Evolutionary conservation across 2,797 vertebrate genomes (phyloP).

Genomic region (Poecilia gillii): DNA sequence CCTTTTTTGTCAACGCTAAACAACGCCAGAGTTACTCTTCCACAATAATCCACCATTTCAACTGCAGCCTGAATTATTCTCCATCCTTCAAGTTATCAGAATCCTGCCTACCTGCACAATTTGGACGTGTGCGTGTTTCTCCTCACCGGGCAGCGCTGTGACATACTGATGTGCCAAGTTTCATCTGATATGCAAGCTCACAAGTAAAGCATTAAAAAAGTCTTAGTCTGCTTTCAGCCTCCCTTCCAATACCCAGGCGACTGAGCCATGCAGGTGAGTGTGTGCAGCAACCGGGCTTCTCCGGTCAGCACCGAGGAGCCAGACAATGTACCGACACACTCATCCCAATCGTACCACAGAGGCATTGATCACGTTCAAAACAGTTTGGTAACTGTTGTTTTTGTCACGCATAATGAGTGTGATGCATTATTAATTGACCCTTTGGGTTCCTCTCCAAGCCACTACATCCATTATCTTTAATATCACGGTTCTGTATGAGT

Average conservation of each 20-base stretch:
- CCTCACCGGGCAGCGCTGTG: neutral
- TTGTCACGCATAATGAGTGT: neutral
- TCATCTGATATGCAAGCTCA: neutral
- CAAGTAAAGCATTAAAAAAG: neutral
- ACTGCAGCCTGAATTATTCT: neutral
- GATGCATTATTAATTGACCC: neutral
- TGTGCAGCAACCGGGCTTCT: neutral
- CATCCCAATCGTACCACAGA: neutral
- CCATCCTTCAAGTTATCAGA: neutral
- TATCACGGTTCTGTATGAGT: neutral
- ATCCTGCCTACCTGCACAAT: neutral
- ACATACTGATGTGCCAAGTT: neutral
- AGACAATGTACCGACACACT: neutral
- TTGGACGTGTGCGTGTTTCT: neutral
- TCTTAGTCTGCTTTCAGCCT: neutral
- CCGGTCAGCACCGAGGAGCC: neutral
- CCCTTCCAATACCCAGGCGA: neutral
- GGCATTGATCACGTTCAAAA: neutral
- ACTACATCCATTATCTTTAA: neutral
- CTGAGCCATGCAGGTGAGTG: neutral
- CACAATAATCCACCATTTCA: neutral
- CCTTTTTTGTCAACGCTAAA: neutral
- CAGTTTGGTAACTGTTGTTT: neutral
- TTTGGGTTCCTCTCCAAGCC: neutral
- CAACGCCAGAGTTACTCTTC: neutral